Conservation (phyloP, 2,888 invertebrate genomes). For the Ceriagrion tenellum region DNA sequence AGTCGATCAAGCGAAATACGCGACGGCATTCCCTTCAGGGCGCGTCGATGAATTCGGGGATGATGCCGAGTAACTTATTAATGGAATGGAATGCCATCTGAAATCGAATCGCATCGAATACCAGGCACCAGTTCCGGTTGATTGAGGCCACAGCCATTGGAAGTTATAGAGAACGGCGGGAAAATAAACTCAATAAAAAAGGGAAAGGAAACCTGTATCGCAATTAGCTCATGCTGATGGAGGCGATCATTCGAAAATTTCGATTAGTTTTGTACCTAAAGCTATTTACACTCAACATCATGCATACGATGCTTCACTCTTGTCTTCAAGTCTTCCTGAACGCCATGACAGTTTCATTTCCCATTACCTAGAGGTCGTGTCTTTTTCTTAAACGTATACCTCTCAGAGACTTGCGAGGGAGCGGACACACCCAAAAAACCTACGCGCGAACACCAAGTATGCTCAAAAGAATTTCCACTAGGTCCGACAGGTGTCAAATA, state of each 20-base stretch:
- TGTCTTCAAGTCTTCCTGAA: too few relatives aligned
- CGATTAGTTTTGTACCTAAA: background rate
- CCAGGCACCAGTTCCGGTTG: background rate
- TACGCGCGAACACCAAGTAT: too few relatives aligned
- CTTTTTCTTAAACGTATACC: too few relatives aligned
- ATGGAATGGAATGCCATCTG: conserved; percentile 48
- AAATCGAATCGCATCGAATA: background rate
- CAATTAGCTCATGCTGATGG: background rate
- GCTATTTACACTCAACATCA: background rate
- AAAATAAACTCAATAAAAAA: background rate
- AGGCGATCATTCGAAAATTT: background rate
- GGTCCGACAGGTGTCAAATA: too few relatives aligned
- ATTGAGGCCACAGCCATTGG: background rate
- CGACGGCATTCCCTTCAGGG: too few relatives aligned
- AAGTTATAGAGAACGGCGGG: background rate
- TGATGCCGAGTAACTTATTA: background rate
- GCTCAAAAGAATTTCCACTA: too few relatives aligned
- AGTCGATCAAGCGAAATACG: background rate
- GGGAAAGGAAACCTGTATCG: background rate
- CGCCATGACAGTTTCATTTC: too few relatives aligned
- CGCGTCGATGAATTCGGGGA: background rate
- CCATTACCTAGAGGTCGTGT: too few relatives aligned
- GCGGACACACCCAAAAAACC: too few relatives aligned
- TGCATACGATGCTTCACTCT: too few relatives aligned
- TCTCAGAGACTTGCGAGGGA: too few relatives aligned